Evolutionary conservation across 2,888 invertebrate species (phyloP), one percentile per base, ranked within the genome.

Genomic region (Spatulosminthurus flaviceps): DNA sequence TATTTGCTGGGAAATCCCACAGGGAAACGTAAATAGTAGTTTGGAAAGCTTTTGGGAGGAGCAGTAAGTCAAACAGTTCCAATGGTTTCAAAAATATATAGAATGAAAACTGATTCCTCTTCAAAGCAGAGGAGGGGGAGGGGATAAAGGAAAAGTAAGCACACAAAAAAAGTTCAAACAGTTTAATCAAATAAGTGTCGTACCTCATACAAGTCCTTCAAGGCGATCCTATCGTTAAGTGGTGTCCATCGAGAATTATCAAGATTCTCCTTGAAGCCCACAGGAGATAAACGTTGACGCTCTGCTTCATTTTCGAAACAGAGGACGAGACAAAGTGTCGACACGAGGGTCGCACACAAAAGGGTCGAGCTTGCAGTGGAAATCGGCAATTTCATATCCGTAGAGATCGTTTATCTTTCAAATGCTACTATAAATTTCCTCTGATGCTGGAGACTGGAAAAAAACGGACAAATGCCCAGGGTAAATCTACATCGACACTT

Each of bases 121-220:
- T 60, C 19, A 60, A 64, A 64, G 13, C 4, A 64, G 64, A 22
- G 16, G 24, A 24, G 22, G 64, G 26, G 43, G 34, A 41, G n/a
- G 5, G 4, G 29, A 41, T 41, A 9, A 7, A 7, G 13, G 24
- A 72, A 72, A 42, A 11, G 72, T 19, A 43, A 51, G 34, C 28
- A 5, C 16, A 19, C 19, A 64, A 64, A 21, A 24, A 64, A 64
- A 22, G 28, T 73, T 22, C 1, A 73, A 13, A 73, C 16, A 28
- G 51, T 13, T 64, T 26, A 60, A 29, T 79, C 61, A 78, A 34
- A 34, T 34, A 34, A 34, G 34, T 34, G 34, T 34, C 34, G 34
- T 34, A 84, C 84, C 80, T 84, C 84, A 72, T 82, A 83, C 71
- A 83, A 81, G 66, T 83, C 83, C 77, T 82, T 83, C 60, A 83